A percentile compares a stretch with the other conserved stretches of the same genome.
These are phyloP conservation scores for Morinoia aosen DNA, from an alignment of 2,888 invertebrate species.

Conservation along the genomic window DNA sequence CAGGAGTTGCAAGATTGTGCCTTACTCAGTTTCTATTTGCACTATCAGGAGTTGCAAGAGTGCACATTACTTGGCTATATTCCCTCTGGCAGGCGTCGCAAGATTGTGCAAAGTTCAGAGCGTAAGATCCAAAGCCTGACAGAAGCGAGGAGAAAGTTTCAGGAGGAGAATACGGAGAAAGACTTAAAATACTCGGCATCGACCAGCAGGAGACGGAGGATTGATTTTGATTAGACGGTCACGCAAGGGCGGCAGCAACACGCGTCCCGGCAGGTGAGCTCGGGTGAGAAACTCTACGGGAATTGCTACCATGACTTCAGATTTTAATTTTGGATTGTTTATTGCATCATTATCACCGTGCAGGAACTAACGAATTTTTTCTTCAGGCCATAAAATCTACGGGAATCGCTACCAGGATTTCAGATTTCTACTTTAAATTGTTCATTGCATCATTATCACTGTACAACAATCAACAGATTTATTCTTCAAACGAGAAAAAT, in stretches of 20 bases:
- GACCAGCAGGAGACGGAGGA: conserved; percentile 10
- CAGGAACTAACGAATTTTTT: background rate
- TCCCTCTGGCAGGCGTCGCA: background rate
- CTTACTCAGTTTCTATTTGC: too few relatives aligned
- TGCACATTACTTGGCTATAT: too few relatives aligned
- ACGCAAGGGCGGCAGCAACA: background rate
- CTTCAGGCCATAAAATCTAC: background rate
- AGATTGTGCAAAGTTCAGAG: background rate
- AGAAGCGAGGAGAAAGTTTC: background rate
- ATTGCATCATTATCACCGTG: background rate
- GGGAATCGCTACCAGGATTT: background rate
- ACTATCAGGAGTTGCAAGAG: too few relatives aligned
- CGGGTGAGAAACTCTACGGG: background rate
- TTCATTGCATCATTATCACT: too few relatives aligned
- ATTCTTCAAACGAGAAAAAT: too few relatives aligned
- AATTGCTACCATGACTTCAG: background rate
- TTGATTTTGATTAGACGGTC: conserved; percentile 16
- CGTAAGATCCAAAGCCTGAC: background rate
- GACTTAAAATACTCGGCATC: conserved; percentile 14
- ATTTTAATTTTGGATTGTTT: background rate
- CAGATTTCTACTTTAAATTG: background rate
- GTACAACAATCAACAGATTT: too few relatives aligned
- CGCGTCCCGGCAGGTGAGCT: background rate
- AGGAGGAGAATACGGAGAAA: background rate
- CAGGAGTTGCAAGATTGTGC: too few relatives aligned